Evolutionary conservation across 2,888 invertebrate genomes (phyloP).

Genomic region (Drosophila tanythrix): DNA sequence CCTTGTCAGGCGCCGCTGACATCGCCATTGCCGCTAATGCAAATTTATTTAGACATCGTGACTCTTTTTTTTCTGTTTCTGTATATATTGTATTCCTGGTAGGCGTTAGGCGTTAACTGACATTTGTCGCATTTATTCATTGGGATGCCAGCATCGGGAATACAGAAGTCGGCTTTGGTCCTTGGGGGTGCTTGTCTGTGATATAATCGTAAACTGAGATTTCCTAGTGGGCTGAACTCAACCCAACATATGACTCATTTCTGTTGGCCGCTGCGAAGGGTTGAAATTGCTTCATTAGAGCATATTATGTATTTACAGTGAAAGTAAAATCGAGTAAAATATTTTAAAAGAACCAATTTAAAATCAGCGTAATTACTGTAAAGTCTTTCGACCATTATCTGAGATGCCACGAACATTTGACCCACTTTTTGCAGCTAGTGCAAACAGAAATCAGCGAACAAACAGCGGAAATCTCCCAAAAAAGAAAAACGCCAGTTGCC

Average conservation of each 20-base stretch:
- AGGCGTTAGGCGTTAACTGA: slow-evolving; percentile 78
- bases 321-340: background rate
- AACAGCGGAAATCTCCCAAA: background rate
- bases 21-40: slow-evolving; percentile 61
- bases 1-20: slow-evolving; percentile 28
- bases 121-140: slow-evolving; percentile 79
- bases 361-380: background rate
- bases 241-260: slow-evolving; percentile 73
- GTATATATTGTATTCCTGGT: slow-evolving; percentile 39
- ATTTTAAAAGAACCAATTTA: background rate
- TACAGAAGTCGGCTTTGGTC: slow-evolving; percentile 16
- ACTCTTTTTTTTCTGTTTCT: slow-evolving; percentile 27
- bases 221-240: slow-evolving; percentile 45
- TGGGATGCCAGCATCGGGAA: slow-evolving; percentile 33
- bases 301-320: background rate
- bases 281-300: slow-evolving; percentile 8
- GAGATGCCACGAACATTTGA: slow-evolving; percentile 30
- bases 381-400: slow-evolving; percentile 1
- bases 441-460: slow-evolving; percentile 31
- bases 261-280: slow-evolving; percentile 8
- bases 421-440: slow-evolving; percentile 32
- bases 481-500: slow-evolving; percentile 26
- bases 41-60: slow-evolving; percentile 76
- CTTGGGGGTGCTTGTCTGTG: slow-evolving; percentile 11
- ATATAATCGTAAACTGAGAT: slow-evolving; percentile 48